Percentiles rank a stretch among this genome's conserved stretches.
Evolutionary conservation across 2,797 vertebrate genomes (phyloP).

Genomic region (Clarias pachynema): DNA sequence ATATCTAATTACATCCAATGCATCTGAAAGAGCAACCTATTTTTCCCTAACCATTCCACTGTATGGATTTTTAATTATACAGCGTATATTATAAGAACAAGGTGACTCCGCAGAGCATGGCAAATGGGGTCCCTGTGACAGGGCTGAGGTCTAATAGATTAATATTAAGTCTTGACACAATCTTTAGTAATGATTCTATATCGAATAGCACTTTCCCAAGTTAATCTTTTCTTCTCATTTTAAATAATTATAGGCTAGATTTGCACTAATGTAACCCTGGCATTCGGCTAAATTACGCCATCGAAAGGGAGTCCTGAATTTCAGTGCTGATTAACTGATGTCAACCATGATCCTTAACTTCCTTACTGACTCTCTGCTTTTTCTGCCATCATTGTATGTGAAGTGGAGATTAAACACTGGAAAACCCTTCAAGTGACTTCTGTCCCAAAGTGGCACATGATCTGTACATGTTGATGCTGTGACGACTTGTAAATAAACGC

Average conservation of each 20-base stretch:
- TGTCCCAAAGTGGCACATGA: slow-evolving; percentile 75
- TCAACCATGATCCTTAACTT: slow-evolving; percentile 74
- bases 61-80: not conserved
- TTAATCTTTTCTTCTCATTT: not conserved
- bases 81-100: not conserved
- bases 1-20: not conserved
- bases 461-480: slow-evolving; percentile 65
- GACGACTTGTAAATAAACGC: slow-evolving; percentile 68
- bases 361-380: slow-evolving; percentile 63
- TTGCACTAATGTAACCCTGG: not conserved
- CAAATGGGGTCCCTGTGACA: not conserved
- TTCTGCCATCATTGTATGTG: slow-evolving; percentile 73
- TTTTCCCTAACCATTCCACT: not conserved
- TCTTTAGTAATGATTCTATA: not conserved
- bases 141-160: not conserved
- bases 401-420: slow-evolving; percentile 70
- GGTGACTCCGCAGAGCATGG: not conserved
- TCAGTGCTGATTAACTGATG: slow-evolving; percentile 1
- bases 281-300: not conserved
- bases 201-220: slow-evolving; percentile 2
- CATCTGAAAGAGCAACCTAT: not conserved
- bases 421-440: slow-evolving; percentile 77
- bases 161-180: not conserved
- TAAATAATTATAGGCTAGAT: not conserved
- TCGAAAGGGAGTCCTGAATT: not conserved